phyloP scores from a whole-genome alignment of 2,797 vertebrate species.

The Phoeniculus purpureus region DNA sequence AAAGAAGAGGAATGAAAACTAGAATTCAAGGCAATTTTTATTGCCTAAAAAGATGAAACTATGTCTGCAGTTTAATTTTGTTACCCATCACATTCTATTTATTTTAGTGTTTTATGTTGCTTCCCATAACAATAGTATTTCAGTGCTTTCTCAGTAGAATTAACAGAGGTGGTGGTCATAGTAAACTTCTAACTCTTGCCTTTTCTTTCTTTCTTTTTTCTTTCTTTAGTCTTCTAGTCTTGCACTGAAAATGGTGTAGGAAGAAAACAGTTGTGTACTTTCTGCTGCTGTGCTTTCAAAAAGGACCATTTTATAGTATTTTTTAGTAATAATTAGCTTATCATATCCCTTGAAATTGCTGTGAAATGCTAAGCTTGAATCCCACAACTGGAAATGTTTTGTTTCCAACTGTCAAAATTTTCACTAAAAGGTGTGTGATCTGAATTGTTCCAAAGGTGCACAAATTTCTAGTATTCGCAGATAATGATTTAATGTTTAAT shows the following conservation, averaged over 20 bases:
- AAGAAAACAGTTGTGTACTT: neutral
- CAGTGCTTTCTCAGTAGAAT: neutral
- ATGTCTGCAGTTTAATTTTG: neutral
- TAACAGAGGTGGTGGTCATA: neutral
- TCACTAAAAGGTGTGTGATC: neutral
- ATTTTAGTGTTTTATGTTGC: neutral
- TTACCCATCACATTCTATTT: neutral
- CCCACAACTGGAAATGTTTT: neutral
- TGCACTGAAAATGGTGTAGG: neutral
- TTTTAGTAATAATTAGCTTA: neutral
- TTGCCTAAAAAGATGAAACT: neutral
- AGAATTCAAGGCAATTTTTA: neutral
- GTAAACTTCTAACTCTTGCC: neutral
- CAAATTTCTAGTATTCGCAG: neutral
- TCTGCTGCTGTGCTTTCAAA: neutral
- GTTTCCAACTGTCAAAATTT: neutral
- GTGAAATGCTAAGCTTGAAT: neutral
- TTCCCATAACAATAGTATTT: neutral
- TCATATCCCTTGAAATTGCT: neutral
- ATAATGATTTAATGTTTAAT: neutral
- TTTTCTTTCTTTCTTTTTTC: slow-evolving; percentile 11
- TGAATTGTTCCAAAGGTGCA: neutral
- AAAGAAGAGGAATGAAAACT: neutral
- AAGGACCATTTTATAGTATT: neutral
- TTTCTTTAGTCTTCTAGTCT: neutral